These are phyloP conservation scores for Tetropium fuscum DNA, from an alignment of 2,888 invertebrate species.

Conservation along the genomic window DNA sequence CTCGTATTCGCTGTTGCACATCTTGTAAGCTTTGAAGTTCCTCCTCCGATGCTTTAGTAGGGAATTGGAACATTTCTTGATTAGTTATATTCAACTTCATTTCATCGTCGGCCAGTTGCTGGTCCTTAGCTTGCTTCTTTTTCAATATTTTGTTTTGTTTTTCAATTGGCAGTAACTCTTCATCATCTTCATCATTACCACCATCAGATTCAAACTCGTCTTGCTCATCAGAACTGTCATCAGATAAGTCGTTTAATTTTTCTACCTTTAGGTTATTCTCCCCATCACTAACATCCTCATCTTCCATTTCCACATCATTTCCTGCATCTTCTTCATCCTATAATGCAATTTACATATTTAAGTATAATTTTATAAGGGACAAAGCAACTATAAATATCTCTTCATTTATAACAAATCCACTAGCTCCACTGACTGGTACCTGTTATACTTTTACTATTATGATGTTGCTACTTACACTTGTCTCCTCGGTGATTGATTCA, in stretches of 20 bases:
- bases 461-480: conserved; percentile 55
- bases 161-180: conserved; percentile 87
- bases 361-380: no score
- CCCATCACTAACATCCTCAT: neutral
- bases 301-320: conserved; percentile 10
- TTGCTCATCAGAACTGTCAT: conserved; percentile 52
- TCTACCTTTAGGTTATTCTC: conserved; percentile 35
- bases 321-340: conserved; percentile 11
- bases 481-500: conserved; percentile 49
- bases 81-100: conserved; percentile 83
- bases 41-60: conserved; percentile 79
- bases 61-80: conserved; percentile 84
- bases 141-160: conserved; percentile 83
- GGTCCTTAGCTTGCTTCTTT: conserved; percentile 76
- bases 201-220: conserved; percentile 54
- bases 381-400: no score
- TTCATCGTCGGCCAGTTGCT: conserved; percentile 84
- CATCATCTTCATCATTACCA: conserved; percentile 67
- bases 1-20: conserved; percentile 90
- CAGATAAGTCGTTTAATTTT: conserved; percentile 58
- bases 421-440: no score
- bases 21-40: conserved; percentile 83
- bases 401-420: no score
- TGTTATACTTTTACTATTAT: no score
- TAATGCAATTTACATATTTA: no score